Evolutionary conservation across 2,797 vertebrate species (phyloP).

Genomic region (Arctocebus calabarensis): DNA sequence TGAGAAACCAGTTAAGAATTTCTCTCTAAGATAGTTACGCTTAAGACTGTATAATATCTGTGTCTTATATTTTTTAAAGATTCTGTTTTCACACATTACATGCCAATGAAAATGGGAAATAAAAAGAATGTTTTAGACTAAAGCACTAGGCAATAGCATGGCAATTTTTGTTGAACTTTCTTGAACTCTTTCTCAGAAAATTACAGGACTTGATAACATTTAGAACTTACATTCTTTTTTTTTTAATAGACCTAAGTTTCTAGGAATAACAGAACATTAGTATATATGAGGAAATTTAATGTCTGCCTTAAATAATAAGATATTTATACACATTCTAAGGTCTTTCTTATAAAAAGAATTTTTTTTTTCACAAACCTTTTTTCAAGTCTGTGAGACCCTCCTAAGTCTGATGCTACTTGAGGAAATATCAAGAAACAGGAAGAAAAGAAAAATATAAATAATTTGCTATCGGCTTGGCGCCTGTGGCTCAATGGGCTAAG

Average conservation of each 20-base stretch:
- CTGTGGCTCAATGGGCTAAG: too few species aligned
- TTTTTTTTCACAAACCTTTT: neutral
- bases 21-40: neutral
- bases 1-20: neutral
- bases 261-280: neutral
- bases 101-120: slow-evolving; percentile 3
- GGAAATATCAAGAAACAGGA: neutral
- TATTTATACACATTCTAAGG: neutral
- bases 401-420: neutral
- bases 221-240: neutral
- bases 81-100: slow-evolving; percentile 15
- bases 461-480: too few species aligned
- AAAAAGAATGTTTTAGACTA: neutral
- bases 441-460: neutral
- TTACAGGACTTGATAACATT: neutral
- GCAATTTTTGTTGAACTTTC: slow-evolving; percentile 30
- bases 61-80: neutral
- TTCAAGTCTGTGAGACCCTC: neutral
- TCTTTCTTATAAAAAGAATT: slow-evolving; percentile 10
- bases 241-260: neutral
- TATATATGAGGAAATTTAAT: neutral
- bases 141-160: neutral
- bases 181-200: slow-evolving; percentile 34
- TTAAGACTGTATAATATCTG: neutral
- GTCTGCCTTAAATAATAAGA: slow-evolving; percentile 12